phyloP scores from a whole-genome alignment of 2,888 invertebrate species.

The Drosophila ochracea region DNA sequence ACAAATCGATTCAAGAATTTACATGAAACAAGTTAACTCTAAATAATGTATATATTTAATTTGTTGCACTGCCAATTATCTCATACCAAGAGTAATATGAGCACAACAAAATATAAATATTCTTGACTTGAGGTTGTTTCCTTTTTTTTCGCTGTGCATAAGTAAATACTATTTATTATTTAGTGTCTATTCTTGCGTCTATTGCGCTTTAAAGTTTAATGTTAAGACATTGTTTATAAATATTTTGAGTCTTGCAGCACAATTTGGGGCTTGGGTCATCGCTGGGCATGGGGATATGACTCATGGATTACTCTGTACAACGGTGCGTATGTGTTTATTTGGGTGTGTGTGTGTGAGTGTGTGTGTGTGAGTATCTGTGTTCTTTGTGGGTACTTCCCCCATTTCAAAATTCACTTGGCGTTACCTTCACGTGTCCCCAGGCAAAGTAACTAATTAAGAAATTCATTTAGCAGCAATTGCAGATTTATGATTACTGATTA shows the following conservation, averaged over 20 bases:
- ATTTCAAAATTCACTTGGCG: background rate
- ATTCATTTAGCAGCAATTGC: constrained; percentile 14
- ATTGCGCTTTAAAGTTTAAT: constrained; percentile 33
- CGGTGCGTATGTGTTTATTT: background rate
- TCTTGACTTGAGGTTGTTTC: background rate
- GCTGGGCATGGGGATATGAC: background rate
- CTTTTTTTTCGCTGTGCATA: background rate
- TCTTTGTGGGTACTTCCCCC: constrained; percentile 34
- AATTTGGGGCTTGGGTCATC: constrained; percentile 16
- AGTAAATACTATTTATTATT: background rate
- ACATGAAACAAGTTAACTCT: background rate
- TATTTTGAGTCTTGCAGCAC: constrained; percentile 36
- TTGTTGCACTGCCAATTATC: background rate
- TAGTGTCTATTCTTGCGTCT: background rate
- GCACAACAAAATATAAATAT: background rate
- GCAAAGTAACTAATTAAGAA: background rate
- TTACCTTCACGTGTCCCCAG: constrained; percentile 4
- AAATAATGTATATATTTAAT: background rate
- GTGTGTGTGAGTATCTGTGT: background rate
- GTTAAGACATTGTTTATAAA: constrained; percentile 53
- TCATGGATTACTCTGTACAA: constrained; percentile 1
- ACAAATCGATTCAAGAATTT: background rate
- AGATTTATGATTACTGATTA: constrained; percentile 13
- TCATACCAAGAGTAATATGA: too few relatives aligned
- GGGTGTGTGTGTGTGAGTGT: background rate